Base-by-base conservation (phyloP, 1,140 invertebrate genomes). In the Babylonia areolata region DNA sequence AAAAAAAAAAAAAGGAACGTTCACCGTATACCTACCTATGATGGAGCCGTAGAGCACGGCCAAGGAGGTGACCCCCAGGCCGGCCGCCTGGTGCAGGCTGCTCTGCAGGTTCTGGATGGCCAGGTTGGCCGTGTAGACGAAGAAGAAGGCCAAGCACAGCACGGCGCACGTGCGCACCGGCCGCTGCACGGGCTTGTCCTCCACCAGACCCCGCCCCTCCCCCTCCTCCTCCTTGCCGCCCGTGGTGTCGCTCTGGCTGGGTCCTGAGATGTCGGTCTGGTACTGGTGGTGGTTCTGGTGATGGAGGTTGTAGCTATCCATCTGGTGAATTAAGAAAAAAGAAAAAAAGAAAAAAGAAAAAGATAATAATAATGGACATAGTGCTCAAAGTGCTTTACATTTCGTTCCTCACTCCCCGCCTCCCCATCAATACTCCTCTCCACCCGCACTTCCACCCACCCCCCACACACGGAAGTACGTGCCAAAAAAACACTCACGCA, bases 51-150 rank as follows among this genome's bases (percentile, higher is more conserved):
- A 91, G 20, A 90, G 40, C 33, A 84, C 87, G 40, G 86, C 81
- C 5, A 91, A 87, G 0, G 90, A 88, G 35, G 79, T 84, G 37
- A 90, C 73, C 51, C 90, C 90, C 15, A 91, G 88, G 28, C 85
- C 88, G 1, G 58, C 88, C 46, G 85, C 88, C 71, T 91, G 88
- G 84, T 93, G 91, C 6, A 93, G 82, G 77, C 92, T 93, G 83
- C 92, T 93, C 87, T 93, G 92, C 11, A 93, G 89, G 81, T 92
- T 93, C 77, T 91, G 90, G 58, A 93, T 88, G 15, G 91, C 88
- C 3, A 91, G 78, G 85, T 91, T 93, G 35, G 92, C 87, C 15
- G 90, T 91, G 86, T 91, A 93, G 1, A 91, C 88, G n/a, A 88
- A 81, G 1, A 86, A 82, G 84, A 91, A 90, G 20, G 87, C 81